phyloP scores from a whole-genome alignment of 2,797 vertebrate species.

The Florisuga fusca region DNA sequence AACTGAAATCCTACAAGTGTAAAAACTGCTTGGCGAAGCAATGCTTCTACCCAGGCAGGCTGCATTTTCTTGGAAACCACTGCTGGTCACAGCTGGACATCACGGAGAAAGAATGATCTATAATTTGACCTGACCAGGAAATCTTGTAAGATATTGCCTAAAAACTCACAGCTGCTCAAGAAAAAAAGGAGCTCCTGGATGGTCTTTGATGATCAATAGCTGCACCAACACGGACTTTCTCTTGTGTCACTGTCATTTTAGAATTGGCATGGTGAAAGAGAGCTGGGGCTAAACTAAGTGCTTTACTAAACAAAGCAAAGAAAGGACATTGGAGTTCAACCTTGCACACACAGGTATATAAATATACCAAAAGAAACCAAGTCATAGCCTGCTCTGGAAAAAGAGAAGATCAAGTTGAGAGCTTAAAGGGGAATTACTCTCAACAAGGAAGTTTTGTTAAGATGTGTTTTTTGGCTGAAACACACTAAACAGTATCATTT shows the following conservation, averaged over 20 bases:
- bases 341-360: not conserved
- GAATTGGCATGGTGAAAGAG: not conserved
- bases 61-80: slow-evolving; percentile 12
- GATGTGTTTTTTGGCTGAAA: slow-evolving; percentile 36
- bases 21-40: slow-evolving; percentile 24
- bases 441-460: slow-evolving; percentile 26
- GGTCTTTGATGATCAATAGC: not conserved
- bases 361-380: not conserved
- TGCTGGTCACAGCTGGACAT: slow-evolving; percentile 28
- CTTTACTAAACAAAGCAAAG: not conserved
- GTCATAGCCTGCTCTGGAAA: not conserved
- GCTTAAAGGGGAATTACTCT: not conserved
- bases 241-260: not conserved
- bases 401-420: not conserved
- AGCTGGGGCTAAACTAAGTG: not conserved
- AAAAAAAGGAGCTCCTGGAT: not conserved
- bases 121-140: not conserved
- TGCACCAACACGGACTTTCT: not conserved
- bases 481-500: slow-evolving; percentile 5
- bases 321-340: not conserved
- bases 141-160: not conserved
- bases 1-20: slow-evolving; percentile 39
- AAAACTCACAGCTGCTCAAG: not conserved
- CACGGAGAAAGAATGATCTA: not conserved
- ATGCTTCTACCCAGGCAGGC: slow-evolving; percentile 1